phyloP scores from a whole-genome alignment of 2,888 invertebrate species.

The Zygogramma bicolorata region DNA sequence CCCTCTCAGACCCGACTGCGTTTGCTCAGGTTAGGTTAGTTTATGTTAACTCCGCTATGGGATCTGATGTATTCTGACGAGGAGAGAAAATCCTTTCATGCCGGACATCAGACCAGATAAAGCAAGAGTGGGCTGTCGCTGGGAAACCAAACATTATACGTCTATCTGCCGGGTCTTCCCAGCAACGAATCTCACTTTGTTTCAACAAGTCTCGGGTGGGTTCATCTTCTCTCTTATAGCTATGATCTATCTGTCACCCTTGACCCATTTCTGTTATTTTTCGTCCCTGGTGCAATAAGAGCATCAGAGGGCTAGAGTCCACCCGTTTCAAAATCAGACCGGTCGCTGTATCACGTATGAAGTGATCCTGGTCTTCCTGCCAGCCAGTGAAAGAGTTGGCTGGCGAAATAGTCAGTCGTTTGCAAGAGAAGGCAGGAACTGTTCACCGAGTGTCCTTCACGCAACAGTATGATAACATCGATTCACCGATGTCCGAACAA shows the following conservation, averaged over 20 bases:
- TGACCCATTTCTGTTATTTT: neutral
- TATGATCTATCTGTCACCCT: neutral
- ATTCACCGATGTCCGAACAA: too few relatives aligned
- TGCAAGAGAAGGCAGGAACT: too few relatives aligned
- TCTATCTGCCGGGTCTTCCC: slow-evolving; percentile 7
- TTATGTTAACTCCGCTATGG: slow-evolving; percentile 6
- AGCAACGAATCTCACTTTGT: neutral
- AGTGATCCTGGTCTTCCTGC: too few relatives aligned
- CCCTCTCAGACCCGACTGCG: too few relatives aligned
- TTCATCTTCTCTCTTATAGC: neutral
- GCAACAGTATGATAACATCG: too few relatives aligned
- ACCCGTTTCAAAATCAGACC: slow-evolving; percentile 5
- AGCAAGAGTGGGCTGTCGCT: slow-evolving; percentile 13
- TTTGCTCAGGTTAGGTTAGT: slow-evolving; percentile 18
- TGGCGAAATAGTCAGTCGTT: too few relatives aligned
- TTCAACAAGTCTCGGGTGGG: slow-evolving; percentile 5
- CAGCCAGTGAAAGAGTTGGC: too few relatives aligned
- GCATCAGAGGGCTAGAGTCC: slow-evolving; percentile 12
- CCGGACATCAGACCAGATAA: slow-evolving; percentile 11
- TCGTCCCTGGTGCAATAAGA: neutral
- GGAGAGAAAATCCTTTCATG: neutral
- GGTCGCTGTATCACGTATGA: too few relatives aligned
- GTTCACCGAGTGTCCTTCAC: too few relatives aligned
- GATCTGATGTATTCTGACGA: slow-evolving; percentile 1
- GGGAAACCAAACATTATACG: slow-evolving; percentile 5